Base-by-base conservation (phyloP, 2,888 invertebrate genomes). In the Notocelia uddmanniana region DNA sequence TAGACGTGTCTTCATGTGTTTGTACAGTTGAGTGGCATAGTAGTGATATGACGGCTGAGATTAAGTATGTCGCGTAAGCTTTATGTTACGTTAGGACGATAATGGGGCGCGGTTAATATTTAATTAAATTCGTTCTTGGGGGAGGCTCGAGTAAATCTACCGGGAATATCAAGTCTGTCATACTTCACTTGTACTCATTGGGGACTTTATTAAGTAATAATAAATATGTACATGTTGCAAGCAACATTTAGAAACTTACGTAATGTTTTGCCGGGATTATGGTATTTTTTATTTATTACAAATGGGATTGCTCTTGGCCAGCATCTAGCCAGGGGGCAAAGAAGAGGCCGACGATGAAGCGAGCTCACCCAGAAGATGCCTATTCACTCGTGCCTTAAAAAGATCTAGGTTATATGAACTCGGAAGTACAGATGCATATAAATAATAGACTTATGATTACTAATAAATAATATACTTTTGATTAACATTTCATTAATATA, bases 1-100 rank as follows among this genome's bases (percentile, higher is more conserved):
- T 6, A 2, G 9, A 21, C 60, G 13, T 48, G 71, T 45, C 10
- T 60, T 21, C 34, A n/a, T 60, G 26, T 6, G 23, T 67, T 60
- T 71, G 71, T 34, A 0, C 37, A 50, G 26, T 26, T 41, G 59
- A 67, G 71, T 66, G 71, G 21, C 71, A 60, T 71, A 67, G 66
- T 71, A 60, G 66, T 67, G 71, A 71, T 71, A 71, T 67, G 59
- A 66, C 37, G 59, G 37, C 52, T 60, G 59, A 52, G 66, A 71
- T 60, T 67, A 67, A 67, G 71, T 60, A 67, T 59, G 59, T 41
- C 48, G 66, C 31, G 34, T 57, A 58, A 57, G 58, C 58, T 66
- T 50, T 54, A 67, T 45, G 66, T 34, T 59, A 31, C 58, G 52
- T n/a, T n/a, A 31, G 26, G 54, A 54, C 54, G 59, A 19, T 67